phyloP scores from a whole-genome alignment of 2,888 invertebrate genomes.

The Melolontha melolontha region DNA sequence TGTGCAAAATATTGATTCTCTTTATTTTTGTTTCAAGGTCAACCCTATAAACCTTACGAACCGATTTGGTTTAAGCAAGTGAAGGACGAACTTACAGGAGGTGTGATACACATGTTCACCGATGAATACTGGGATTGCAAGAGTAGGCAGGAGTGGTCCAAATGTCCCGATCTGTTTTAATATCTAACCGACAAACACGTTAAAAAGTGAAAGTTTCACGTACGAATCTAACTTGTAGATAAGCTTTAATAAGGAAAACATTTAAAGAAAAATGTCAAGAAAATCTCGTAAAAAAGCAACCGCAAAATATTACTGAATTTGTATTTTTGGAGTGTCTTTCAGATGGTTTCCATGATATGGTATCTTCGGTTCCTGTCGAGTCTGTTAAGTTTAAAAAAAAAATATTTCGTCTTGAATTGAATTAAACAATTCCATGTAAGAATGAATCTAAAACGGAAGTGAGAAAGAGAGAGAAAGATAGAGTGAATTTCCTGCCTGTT shows the following conservation, averaged over 20 bases:
- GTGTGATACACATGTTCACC: slow-evolving; percentile 84
- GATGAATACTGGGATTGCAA: slow-evolving; percentile 96
- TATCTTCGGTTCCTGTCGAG: too few relatives aligned
- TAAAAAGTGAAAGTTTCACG: background rate
- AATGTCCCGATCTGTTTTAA: slow-evolving; percentile 92
- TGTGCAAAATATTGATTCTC: too few relatives aligned
- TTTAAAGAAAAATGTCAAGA: slow-evolving; percentile 1
- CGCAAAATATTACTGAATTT: background rate
- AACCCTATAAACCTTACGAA: slow-evolving; percentile 79
- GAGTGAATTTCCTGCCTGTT: too few relatives aligned
- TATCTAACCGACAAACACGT: background rate
- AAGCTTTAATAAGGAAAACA: slow-evolving; percentile 22
- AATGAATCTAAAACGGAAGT: too few relatives aligned
- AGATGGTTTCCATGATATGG: too few relatives aligned
- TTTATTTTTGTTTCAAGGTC: slow-evolving; percentile 58
- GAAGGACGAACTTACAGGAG: slow-evolving; percentile 77
- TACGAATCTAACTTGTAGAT: slow-evolving; percentile 33
- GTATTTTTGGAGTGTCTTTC: background rate
- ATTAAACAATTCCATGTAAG: too few relatives aligned
- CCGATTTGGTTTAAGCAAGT: slow-evolving; percentile 93
- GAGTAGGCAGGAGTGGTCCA: slow-evolving; percentile 86
- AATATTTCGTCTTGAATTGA: too few relatives aligned
- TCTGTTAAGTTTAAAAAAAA: too few relatives aligned
- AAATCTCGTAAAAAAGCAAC: background rate
- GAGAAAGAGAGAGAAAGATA: too few relatives aligned